Percentiles rank a stretch among this genome's conserved stretches.
Evolutionary conservation across 2,888 invertebrate genomes (phyloP).

Genomic region (Adela reaumurella): DNA sequence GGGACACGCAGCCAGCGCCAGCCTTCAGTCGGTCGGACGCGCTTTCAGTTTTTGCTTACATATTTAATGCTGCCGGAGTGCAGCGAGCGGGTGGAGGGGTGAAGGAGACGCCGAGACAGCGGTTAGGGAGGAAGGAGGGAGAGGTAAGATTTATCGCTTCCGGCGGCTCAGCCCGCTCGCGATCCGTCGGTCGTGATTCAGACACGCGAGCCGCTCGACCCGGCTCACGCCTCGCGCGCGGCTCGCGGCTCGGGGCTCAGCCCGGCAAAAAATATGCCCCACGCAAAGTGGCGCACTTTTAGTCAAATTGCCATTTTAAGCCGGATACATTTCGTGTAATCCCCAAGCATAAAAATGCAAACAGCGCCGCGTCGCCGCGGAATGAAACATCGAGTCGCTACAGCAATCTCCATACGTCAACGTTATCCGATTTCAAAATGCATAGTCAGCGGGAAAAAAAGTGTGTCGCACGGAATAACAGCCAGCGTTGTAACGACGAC

Average conservation of each 20-base stretch:
- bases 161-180: neutral
- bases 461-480: too few species aligned
- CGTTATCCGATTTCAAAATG: neutral
- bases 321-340: neutral
- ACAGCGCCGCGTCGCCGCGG: neutral
- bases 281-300: neutral
- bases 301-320: neutral
- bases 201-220: neutral
- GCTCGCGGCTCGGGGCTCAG: neutral
- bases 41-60: neutral
- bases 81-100: neutral
- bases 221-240: neutral
- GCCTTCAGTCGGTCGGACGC: too few species aligned
- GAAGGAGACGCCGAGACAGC: too few species aligned
- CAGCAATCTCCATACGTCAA: neutral
- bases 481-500: too few species aligned
- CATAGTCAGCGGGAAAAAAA: neutral
- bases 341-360: neutral
- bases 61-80: neutral
- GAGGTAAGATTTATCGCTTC: neutral
- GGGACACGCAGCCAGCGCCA: too few species aligned
- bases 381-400: neutral
- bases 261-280: neutral
- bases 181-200: neutral
- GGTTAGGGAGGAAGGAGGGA: too few species aligned